Percentiles rank a stretch among this genome's conserved stretches.
These are phyloP conservation scores for Oikopleura dioica DNA, from an alignment of 23 tunicate species.

Conservation along the genomic window DNA sequence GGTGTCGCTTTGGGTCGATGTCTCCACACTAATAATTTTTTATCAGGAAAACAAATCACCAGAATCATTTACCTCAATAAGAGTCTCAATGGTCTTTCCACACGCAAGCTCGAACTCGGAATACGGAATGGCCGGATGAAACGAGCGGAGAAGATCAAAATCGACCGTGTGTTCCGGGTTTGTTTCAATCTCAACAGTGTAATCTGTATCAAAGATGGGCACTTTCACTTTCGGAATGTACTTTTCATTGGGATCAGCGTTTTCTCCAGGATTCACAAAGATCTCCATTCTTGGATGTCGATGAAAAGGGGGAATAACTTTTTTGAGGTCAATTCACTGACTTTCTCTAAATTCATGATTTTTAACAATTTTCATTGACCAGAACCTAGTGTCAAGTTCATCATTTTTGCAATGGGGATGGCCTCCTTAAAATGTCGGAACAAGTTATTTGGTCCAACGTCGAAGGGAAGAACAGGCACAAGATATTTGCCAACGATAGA, in stretches of 20 bases:
- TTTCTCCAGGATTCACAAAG: background rate
- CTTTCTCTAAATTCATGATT: no score
- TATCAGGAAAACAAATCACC: no score
- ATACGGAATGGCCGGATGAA: background rate
- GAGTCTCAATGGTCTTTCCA: background rate
- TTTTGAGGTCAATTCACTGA: no score
- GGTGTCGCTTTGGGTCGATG: background rate
- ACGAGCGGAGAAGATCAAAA: background rate
- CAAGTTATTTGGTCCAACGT: slow-evolving; percentile 90
- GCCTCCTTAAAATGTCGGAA: slow-evolving; percentile 40
- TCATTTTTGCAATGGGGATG: slow-evolving; percentile 23
- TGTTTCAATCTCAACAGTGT: background rate
- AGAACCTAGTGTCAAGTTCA: slow-evolving; percentile 43
- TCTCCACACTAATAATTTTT: no score
- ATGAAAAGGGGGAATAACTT: slow-evolving; percentile 78
- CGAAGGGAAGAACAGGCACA: slow-evolving; percentile 55
- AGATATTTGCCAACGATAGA: slow-evolving; percentile 17
- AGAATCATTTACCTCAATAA: no score
- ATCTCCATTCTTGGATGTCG: slow-evolving; percentile 89
- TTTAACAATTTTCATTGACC: no score
- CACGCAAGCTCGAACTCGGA: background rate
- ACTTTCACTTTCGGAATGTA: background rate
- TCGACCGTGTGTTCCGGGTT: background rate
- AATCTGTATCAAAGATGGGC: background rate
- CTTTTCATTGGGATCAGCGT: background rate